Evolutionary conservation across 1,140 invertebrate species (phyloP), one percentile per base, ranked within the genome.

Genomic region (Drosophila simulans): DNA sequence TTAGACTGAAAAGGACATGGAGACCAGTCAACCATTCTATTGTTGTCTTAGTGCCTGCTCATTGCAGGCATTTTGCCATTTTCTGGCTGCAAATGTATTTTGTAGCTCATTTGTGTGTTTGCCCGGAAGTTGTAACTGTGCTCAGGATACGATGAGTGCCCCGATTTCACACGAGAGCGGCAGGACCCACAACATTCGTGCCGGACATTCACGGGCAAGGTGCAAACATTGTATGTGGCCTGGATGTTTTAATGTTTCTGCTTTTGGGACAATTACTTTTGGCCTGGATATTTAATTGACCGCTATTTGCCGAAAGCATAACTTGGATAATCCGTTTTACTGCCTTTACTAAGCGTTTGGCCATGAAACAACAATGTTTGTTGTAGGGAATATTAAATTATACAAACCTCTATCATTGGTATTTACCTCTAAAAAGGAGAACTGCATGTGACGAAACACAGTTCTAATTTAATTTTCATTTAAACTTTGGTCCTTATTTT

Each of bases 21-120:
- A 37, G 64, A 65, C 64, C 63, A 68, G 64, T 65, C 64, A 59
- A 59, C 12, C 52, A 70, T 70, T 57, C 43, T 39, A 57, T 71
- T 71, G 65, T 71, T 70, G 68, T 39, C 39, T 27, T 27, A 70
- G 43, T 70, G 22, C 27, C 20, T 45, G 52, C 35, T 70, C 53
- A 70, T 70, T 70, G 66, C 66, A 34, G 52, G 34, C 65, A 48
- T 46, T 64, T 54, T 53, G 60, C 48, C 58, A 37, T 57, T 71
- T 58, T 71, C 54, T 37, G 64, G 40, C 39, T 54, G 54, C 35
- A 57, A 39, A 46, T 53, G 78, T 64, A 56, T 56, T 74, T 71
- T 64, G 69, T 75, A 83, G 75, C 75, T 83, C 80, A 83, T 82
- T 82, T 82, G 74, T 79, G 74, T 83, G 69, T 60, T 75, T 82